These are phyloP conservation scores for Oreochromis spilurus DNA, from an alignment of 2,113 vertebrate species.

Conservation along the genomic window DNA sequence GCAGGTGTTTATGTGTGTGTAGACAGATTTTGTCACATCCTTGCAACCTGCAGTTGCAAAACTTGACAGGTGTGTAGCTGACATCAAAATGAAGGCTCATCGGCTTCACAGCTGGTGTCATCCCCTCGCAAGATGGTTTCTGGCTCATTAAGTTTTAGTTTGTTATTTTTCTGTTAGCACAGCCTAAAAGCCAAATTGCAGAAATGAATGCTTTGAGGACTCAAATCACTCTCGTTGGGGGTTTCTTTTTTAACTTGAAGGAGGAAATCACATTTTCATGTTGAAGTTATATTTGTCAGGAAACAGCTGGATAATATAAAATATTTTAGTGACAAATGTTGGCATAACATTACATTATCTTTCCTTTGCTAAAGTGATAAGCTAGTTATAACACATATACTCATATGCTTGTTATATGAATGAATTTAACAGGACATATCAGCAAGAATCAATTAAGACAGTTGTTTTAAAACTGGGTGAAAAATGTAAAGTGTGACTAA, in stretches of 20 bases:
- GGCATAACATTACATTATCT: background rate
- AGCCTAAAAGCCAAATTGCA: background rate
- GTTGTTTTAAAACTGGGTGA: background rate
- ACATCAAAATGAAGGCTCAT: background rate
- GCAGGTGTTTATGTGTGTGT: background rate
- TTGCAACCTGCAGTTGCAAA: background rate
- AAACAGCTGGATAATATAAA: background rate
- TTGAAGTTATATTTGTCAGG: background rate
- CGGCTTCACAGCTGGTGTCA: background rate
- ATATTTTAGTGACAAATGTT: background rate
- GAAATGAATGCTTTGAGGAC: background rate
- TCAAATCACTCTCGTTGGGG: background rate
- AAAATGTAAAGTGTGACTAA: background rate
- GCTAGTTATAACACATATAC: background rate
- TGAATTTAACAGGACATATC: background rate
- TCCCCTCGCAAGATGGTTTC: background rate
- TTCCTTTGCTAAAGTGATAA: background rate
- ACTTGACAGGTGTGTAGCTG: background rate
- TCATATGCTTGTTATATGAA: background rate
- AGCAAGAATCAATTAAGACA: background rate
- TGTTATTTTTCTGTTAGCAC: background rate
- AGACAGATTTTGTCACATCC: background rate
- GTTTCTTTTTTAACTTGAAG: background rate
- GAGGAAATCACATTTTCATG: background rate
- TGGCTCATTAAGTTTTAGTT: background rate